phyloP scores from a whole-genome alignment of 2,888 invertebrate genomes.

The Hetaerina titia region DNA sequence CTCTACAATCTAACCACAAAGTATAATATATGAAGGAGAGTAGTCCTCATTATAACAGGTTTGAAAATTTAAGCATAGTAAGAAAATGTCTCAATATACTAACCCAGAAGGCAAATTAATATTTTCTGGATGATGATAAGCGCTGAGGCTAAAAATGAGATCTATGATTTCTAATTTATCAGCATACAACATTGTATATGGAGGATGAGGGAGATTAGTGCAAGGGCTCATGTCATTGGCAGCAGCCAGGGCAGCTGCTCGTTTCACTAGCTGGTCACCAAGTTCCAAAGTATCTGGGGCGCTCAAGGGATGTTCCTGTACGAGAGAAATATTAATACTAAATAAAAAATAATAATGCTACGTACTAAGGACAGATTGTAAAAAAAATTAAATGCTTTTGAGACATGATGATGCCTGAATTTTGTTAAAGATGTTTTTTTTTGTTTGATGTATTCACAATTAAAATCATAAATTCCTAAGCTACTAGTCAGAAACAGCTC shows the following conservation, averaged over 20 bases:
- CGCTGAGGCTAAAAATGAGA: constrained; percentile 92
- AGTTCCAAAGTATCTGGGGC: constrained; percentile 92
- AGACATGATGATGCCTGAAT: too few species aligned
- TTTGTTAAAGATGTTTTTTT: too few species aligned
- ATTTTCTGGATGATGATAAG: constrained; percentile 95
- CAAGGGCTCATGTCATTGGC: constrained; percentile 44
- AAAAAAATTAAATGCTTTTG: too few species aligned
- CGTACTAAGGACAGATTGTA: too few species aligned
- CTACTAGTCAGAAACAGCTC: too few species aligned
- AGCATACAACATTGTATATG: constrained; percentile 84
- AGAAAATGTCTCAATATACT: constrained; percentile 73
- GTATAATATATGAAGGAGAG: too few species aligned
- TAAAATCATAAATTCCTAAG: too few species aligned
- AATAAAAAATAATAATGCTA: too few species aligned
- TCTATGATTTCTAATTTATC: constrained; percentile 93
- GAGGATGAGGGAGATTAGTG: constrained; percentile 83
- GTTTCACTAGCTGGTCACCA: constrained; percentile 89
- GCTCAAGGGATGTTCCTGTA: constrained; percentile 88
- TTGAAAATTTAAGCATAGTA: too few species aligned
- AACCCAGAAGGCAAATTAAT: constrained; percentile 91
- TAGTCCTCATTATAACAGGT: too few species aligned
- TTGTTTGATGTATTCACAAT: too few species aligned
- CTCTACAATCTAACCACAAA: too few species aligned
- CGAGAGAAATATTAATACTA: constrained; percentile 72
- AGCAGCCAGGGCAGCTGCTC: constrained; percentile 84